phyloP scores from a whole-genome alignment of 1,140 invertebrate genomes.

The Pseudomyrmex dendroicus region DNA sequence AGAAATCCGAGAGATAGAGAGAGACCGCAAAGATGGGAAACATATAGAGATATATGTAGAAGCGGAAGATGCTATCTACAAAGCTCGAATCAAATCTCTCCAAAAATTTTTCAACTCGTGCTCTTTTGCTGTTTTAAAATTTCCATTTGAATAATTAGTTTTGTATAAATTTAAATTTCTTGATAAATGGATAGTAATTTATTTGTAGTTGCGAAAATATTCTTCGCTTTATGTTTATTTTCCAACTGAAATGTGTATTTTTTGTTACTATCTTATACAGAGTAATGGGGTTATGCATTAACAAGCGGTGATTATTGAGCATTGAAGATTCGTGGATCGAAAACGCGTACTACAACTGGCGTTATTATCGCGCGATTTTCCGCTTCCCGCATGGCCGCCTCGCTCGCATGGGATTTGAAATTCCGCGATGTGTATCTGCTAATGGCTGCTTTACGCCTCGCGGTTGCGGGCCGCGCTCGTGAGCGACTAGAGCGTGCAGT shows the following conservation, averaged over 20 bases:
- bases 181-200: background rate
- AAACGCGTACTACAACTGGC: conserved; percentile 24
- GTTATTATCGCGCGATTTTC: conserved; percentile 51
- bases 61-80: conserved; percentile 44
- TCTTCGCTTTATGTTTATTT: background rate
- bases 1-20: background rate
- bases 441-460: conserved; percentile 54
- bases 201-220: background rate
- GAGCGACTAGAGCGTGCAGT: conserved; percentile 42
- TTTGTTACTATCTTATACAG: background rate
- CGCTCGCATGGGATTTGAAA: conserved; percentile 48
- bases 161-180: conserved; percentile 6
- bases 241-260: background rate
- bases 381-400: conserved; percentile 49
- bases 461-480: conserved; percentile 23
- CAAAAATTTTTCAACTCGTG: background rate
- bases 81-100: conserved; percentile 19
- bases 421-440: conserved; percentile 56
- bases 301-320: conserved; percentile 39
- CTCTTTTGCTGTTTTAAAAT: background rate
- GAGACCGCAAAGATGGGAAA: background rate
- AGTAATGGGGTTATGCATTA: background rate
- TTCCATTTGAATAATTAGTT: conserved; percentile 15
- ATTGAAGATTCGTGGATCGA: conserved; percentile 36
- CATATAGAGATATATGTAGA: conserved; percentile 2